Evolutionary conservation across 2,113 vertebrate species (phyloP).

Genomic region (Neotoma lepida): DNA sequence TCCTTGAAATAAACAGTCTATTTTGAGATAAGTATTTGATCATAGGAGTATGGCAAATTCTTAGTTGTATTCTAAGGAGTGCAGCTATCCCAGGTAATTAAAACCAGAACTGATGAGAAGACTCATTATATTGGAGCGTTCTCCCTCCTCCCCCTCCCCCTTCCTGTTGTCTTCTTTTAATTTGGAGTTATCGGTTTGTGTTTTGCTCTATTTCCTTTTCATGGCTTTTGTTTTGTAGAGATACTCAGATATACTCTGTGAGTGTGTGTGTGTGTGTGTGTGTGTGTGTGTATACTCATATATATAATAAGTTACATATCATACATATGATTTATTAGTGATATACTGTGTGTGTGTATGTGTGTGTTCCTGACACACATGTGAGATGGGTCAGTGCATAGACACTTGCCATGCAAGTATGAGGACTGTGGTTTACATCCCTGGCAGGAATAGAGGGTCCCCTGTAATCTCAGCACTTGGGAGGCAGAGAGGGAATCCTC

Average conservation of each 20-base stretch:
- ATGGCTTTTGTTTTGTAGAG: background rate
- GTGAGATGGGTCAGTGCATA: background rate
- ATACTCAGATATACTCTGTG: background rate
- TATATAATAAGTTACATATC: too few species aligned
- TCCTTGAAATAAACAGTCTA: slow-evolving; percentile 53
- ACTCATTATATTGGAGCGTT: background rate
- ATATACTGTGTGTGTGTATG: background rate
- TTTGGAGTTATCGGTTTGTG: background rate
- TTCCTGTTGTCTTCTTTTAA: background rate
- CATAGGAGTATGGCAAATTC: background rate
- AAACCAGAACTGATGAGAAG: slow-evolving; percentile 25
- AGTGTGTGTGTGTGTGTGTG: background rate
- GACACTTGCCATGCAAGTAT: background rate
- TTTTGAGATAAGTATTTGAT: slow-evolving; percentile 31
- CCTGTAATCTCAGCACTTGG: background rate
- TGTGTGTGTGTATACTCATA: background rate
- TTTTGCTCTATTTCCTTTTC: background rate
- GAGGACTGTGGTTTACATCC: background rate
- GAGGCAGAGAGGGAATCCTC: background rate
- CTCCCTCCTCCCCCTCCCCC: rapidly evolving
- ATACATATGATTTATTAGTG: too few species aligned
- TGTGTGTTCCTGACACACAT: background rate
- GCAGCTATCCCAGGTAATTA: slow-evolving; percentile 16
- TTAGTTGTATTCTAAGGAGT: background rate
- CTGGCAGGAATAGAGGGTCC: background rate